Evolutionary conservation across 2,888 invertebrate species (phyloP).

Genomic region (Tholera decimalis): DNA sequence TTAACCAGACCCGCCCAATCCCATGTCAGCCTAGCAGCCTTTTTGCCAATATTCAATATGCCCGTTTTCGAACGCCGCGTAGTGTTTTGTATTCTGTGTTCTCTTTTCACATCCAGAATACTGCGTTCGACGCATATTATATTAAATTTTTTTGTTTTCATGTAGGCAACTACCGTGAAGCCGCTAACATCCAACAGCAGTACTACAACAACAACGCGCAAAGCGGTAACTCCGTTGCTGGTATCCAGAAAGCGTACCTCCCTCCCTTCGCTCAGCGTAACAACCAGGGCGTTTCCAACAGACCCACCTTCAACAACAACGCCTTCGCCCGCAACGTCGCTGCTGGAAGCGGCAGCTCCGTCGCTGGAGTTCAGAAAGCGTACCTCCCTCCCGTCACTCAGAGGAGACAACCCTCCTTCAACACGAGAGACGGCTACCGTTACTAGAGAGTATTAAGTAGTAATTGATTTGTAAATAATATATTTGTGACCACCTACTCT

Average conservation of each 20-base stretch:
- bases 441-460: conserved; percentile 65
- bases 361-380: conserved; percentile 66
- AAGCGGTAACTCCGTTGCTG: conserved; percentile 19
- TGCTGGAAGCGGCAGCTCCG: conserved; percentile 55
- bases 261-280: conserved; percentile 28
- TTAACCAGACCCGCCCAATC: too few species aligned
- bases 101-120: too few species aligned
- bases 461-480: conserved; percentile 53
- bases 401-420: conserved; percentile 68
- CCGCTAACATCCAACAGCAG: conserved; percentile 38
- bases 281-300: neutral
- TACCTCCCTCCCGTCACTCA: conserved; percentile 77
- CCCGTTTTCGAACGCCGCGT: too few species aligned
- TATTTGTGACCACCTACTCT: conserved; percentile 25
- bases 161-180: conserved; percentile 43
- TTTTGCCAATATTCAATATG: too few species aligned
- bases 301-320: conserved; percentile 52
- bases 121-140: too few species aligned
- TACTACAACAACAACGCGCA: conserved; percentile 69
- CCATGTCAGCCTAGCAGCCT: too few species aligned
- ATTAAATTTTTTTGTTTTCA: too few species aligned
- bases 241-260: conserved; percentile 30
- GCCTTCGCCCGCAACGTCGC: conserved; percentile 68
- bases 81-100: too few species aligned
- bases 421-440: conserved; percentile 76